Conservation (phyloP, 2,888 invertebrate species). For the Chaetoderma sp. region DNA sequence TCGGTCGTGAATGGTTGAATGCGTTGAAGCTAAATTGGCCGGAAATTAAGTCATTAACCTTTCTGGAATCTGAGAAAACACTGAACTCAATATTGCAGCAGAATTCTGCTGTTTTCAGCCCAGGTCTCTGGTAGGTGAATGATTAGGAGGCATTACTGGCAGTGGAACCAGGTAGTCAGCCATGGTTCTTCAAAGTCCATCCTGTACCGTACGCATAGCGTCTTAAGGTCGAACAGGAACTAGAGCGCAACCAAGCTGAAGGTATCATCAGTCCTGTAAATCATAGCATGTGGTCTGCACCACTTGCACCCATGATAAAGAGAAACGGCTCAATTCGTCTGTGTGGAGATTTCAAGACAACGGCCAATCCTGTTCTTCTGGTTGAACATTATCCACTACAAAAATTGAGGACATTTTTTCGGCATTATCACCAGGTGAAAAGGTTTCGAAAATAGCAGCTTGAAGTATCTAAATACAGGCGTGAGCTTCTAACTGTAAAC, state of each 20-base stretch:
- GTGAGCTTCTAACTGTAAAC: constrained; percentile 8
- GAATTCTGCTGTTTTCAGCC: constrained; percentile 7
- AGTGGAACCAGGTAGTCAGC: constrained; percentile 18
- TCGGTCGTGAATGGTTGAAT: constrained; percentile 33
- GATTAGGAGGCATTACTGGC: constrained; percentile 13
- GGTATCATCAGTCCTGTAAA: constrained; percentile 29
- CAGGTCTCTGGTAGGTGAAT: neutral
- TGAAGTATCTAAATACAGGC: constrained; percentile 22
- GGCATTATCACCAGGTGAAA: constrained; percentile 28
- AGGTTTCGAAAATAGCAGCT: constrained; percentile 28
- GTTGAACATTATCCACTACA: constrained; percentile 50
- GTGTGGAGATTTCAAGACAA: constrained; percentile 46
- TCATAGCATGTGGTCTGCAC: constrained; percentile 42
- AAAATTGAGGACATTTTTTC: constrained; percentile 47
- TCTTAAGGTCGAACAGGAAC: constrained; percentile 26
- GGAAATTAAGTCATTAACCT: too few relatives aligned
- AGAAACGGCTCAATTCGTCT: constrained; percentile 32
- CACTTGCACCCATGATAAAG: constrained; percentile 44
- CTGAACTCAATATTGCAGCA: neutral
- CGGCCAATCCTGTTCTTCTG: constrained; percentile 44
- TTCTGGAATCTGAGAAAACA: neutral
- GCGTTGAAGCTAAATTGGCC: too few relatives aligned
- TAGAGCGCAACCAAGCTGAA: constrained; percentile 16
- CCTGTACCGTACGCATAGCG: constrained; percentile 33
- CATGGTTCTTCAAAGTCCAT: constrained; percentile 33